Evolutionary conservation across 2,113 vertebrate genomes (phyloP).

Genomic region (Serilophus lunatus): DNA sequence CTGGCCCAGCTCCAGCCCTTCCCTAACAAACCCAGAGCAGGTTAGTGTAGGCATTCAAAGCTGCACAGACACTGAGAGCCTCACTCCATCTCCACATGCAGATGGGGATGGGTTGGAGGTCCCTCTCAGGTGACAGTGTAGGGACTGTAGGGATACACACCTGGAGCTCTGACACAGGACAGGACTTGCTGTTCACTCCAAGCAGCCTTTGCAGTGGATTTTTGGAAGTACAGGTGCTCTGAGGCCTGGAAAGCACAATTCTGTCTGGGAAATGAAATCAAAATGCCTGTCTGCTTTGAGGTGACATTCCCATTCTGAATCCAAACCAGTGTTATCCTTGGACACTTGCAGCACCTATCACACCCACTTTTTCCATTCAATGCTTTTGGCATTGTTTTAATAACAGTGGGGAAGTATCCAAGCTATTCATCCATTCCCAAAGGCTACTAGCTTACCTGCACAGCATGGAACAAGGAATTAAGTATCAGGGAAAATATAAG

Average conservation of each 20-base stretch:
- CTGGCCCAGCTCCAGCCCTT: not conserved
- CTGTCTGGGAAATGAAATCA: not conserved
- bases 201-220: not conserved
- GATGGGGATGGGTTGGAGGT: not conserved
- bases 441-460: not conserved
- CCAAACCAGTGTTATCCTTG: not conserved
- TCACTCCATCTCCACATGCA: not conserved
- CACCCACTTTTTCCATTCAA: not conserved
- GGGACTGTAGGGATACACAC: not conserved
- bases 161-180: not conserved
- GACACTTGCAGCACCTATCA: not conserved
- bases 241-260: not conserved
- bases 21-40: not conserved
- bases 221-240: not conserved
- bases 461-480: not conserved
- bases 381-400: constrained; percentile 10
- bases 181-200: not conserved
- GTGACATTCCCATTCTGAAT: not conserved
- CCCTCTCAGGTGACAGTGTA: fast-evolving
- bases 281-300: not conserved
- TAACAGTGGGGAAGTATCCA: not conserved
- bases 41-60: not conserved
- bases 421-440: constrained; percentile 10
- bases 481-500: not conserved
- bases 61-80: not conserved